These are phyloP conservation scores for Pseudococcus longispinus DNA, from an alignment of 2,888 invertebrate species.

Conservation along the genomic window DNA sequence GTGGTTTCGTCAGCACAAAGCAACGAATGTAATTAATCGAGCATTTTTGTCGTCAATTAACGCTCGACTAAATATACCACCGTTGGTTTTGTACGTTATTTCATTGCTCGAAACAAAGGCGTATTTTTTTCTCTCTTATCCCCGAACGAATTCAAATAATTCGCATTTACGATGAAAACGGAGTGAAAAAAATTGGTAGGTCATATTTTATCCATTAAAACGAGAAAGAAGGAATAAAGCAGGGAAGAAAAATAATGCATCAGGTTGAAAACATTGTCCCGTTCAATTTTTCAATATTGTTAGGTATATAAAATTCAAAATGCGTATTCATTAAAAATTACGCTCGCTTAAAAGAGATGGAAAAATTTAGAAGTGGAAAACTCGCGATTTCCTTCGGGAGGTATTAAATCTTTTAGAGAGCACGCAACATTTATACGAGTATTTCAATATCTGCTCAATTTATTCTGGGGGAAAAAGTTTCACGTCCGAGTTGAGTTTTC, in stretches of 20 bases:
- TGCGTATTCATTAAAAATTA: slow-evolving; percentile 25
- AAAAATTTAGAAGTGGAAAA: neutral
- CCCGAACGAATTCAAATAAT: neutral
- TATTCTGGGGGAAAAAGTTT: neutral
- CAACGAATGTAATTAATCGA: slow-evolving; percentile 12
- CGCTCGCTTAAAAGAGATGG: neutral
- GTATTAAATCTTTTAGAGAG: neutral
- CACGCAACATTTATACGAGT: slow-evolving; percentile 8
- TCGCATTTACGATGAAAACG: neutral
- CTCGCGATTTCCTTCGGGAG: slow-evolving; percentile 24
- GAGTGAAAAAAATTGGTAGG: neutral
- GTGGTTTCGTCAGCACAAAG: neutral
- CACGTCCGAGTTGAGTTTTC: slow-evolving; percentile 22
- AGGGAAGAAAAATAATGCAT: neutral
- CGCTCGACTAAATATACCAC: neutral
- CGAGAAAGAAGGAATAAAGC: neutral
- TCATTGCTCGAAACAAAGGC: neutral
- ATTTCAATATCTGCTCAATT: slow-evolving; percentile 15
- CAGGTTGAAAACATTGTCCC: neutral
- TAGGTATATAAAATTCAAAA: neutral
- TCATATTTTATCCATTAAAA: neutral
- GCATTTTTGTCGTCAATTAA: slow-evolving; percentile 26
- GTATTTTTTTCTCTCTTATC: neutral
- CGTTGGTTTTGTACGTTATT: neutral
- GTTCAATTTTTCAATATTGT: neutral